These are phyloP conservation scores for Vanacampus margaritifer DNA, from an alignment of 2,113 vertebrate genomes.

Conservation along the genomic window DNA sequence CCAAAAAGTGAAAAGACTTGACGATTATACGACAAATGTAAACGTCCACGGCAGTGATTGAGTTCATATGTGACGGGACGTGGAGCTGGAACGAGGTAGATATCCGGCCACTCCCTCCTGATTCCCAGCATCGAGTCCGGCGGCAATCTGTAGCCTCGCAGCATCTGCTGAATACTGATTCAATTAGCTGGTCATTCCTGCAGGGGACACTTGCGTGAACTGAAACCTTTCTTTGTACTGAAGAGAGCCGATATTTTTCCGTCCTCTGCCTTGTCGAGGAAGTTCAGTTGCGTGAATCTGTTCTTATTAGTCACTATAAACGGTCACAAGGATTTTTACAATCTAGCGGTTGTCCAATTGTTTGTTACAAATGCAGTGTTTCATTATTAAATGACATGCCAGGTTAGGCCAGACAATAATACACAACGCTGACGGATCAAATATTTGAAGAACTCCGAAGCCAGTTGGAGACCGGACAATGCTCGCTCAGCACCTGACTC, in stretches of 20 bases:
- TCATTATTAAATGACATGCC: slow-evolving; percentile 19
- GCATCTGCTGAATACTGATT: slow-evolving; percentile 54
- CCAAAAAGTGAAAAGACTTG: background rate
- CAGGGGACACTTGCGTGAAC: slow-evolving; percentile 7
- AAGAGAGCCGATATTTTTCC: background rate
- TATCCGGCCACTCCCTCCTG: slow-evolving; percentile 26
- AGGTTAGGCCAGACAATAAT: background rate
- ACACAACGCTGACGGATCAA: background rate
- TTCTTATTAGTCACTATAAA: background rate
- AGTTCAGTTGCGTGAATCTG: background rate
- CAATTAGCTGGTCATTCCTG: slow-evolving; percentile 24
- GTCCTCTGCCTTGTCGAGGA: background rate
- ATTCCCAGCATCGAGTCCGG: slow-evolving; percentile 49
- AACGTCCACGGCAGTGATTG: background rate
- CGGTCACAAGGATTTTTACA: background rate
- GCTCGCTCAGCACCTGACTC: slow-evolving; percentile 22
- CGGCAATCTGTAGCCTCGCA: slow-evolving; percentile 29
- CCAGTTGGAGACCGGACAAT: background rate
- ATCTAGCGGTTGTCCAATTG: background rate
- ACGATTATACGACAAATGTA: background rate
- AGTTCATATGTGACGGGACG: slow-evolving; percentile 26
- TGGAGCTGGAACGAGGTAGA: slow-evolving; percentile 13
- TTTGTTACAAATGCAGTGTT: slow-evolving; percentile 11
- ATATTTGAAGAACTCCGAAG: slow-evolving; percentile 1
- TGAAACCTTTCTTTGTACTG: slow-evolving; percentile 7